Percentiles rank a stretch among this genome's conserved stretches.
These are phyloP conservation scores for Nycteola revayana DNA, from an alignment of 2,888 invertebrate species.

Conservation along the genomic window DNA sequence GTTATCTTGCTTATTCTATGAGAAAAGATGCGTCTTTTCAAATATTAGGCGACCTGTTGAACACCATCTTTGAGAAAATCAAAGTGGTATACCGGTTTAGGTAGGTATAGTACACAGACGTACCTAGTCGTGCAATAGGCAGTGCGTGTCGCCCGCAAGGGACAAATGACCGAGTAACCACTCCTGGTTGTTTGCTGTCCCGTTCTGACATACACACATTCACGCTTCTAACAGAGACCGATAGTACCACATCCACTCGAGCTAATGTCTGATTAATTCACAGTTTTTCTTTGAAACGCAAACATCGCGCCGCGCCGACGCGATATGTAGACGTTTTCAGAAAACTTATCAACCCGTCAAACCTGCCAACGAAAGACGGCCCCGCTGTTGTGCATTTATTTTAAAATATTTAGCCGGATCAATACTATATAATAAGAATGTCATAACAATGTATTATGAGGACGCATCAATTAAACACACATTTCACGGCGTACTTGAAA, in stretches of 20 bases:
- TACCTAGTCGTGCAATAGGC: slow-evolving; percentile 46
- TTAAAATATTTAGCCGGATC: no score
- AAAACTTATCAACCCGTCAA: slow-evolving; percentile 59
- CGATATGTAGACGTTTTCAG: slow-evolving; percentile 62
- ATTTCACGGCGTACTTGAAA: slow-evolving; percentile 69
- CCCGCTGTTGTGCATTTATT: slow-evolving; percentile 33
- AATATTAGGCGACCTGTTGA: slow-evolving; percentile 5
- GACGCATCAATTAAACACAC: slow-evolving; percentile 69
- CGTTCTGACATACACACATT: slow-evolving; percentile 48
- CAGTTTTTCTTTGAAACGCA: slow-evolving; percentile 72
- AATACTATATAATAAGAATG: slow-evolving; percentile 45
- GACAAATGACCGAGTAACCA: slow-evolving; percentile 72
- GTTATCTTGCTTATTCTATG: no score
- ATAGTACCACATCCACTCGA: slow-evolving; percentile 61
- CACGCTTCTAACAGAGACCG: slow-evolving; percentile 62
- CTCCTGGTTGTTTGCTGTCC: slow-evolving; percentile 62
- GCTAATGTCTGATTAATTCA: slow-evolving; percentile 72
- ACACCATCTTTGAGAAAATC: slow-evolving; percentile 21
- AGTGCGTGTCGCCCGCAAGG: slow-evolving; percentile 61
- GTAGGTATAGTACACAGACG: slow-evolving; percentile 40
- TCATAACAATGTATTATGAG: slow-evolving; percentile 66
- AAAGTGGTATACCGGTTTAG: slow-evolving; percentile 38
- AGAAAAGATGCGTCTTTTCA: slow-evolving; percentile 5
- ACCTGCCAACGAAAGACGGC: slow-evolving; percentile 39
- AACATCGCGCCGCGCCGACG: slow-evolving; percentile 56